phyloP scores from a whole-genome alignment of 2,113 vertebrate genomes.

The Thomomys bottae region DNA sequence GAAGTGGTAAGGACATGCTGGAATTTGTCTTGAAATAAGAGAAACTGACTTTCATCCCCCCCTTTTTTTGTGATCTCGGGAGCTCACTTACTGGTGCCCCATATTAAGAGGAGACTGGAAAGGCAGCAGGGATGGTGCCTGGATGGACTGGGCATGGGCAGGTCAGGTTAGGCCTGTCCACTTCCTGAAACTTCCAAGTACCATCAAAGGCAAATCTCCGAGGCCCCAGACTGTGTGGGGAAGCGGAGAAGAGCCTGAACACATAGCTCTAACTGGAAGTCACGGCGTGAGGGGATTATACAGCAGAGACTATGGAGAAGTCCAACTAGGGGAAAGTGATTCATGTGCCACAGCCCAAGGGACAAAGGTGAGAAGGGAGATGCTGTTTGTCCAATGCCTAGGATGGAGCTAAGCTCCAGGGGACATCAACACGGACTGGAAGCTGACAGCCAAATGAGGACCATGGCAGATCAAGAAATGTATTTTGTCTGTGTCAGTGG shows the following conservation, averaged over 20 bases:
- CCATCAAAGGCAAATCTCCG: neutral
- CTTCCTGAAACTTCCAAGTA: neutral
- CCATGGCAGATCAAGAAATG: neutral
- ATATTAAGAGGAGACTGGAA: neutral
- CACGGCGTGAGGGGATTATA: no score
- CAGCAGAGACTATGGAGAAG: neutral
- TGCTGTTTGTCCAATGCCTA: neutral
- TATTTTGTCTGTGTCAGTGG: neutral
- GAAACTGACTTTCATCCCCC: neutral
- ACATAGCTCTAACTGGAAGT: neutral
- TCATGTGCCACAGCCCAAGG: neutral
- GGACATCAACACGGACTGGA: neutral
- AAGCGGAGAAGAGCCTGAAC: neutral
- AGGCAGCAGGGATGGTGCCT: neutral
- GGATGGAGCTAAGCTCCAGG: neutral
- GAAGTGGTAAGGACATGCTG: neutral
- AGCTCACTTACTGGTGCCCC: neutral
- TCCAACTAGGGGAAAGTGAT: neutral
- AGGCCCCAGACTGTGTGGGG: neutral
- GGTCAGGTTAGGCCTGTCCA: neutral
- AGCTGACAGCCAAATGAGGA: neutral
- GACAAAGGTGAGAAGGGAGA: neutral
- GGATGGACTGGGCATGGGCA: neutral
- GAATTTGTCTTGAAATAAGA: constrained; percentile 30
- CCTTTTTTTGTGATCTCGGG: neutral